Base-by-base conservation (phyloP, 1,140 invertebrate species). In the Stratiolaelaps scimitus region DNA sequence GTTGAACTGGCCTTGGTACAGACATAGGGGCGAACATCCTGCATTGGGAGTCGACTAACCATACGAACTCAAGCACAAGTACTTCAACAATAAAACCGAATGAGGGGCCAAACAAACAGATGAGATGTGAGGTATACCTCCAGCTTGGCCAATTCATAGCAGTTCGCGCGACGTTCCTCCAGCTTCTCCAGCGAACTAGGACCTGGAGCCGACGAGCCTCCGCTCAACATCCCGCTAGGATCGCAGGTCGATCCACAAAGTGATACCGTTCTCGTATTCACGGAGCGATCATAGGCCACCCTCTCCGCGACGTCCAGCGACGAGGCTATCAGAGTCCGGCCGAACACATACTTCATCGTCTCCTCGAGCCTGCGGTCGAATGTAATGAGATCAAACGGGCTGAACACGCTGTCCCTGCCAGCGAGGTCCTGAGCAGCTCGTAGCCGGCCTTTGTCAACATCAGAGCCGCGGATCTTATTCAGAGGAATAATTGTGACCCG, bases 301-400 rank as follows among this genome's bases (percentile, higher is more conserved):
- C 72, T 73, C 68, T 85, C 84, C 2, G 93, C 94, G 65, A 80
- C 77, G 64, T 88, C 81, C 75, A 92, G 81, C 74, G 89, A 83
- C 40, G 80, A 81, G 74, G 90, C 93, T 56, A 97, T 81, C 68
- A 98, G 85, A 47, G 83, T 82, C 69, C 82, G 78, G 13, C 92
- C 93, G 77, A 97, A 95, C 68, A 92, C 83, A 81, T 82, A 92
- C 70, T 84, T 78, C 85, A 98, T 92, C 0, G 91, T 90, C 1
- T 83, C 74, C 48, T 82, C 78, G 28, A 87, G 78, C 64, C 82
- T 76, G 23, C 76, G 72, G 47, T 87, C 83, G 77, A 84, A 98
- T 34, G 82, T 79, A 46, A 98, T 83, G 26, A 97, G 76, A 29
- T 85, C 84, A 23, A 95, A 72, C 1, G 93, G 92, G 15, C 84